Evolutionary conservation across 2,113 vertebrate genomes (phyloP), one percentile per base, ranked within the genome.

Genomic region (Ammospiza nelsoni): DNA sequence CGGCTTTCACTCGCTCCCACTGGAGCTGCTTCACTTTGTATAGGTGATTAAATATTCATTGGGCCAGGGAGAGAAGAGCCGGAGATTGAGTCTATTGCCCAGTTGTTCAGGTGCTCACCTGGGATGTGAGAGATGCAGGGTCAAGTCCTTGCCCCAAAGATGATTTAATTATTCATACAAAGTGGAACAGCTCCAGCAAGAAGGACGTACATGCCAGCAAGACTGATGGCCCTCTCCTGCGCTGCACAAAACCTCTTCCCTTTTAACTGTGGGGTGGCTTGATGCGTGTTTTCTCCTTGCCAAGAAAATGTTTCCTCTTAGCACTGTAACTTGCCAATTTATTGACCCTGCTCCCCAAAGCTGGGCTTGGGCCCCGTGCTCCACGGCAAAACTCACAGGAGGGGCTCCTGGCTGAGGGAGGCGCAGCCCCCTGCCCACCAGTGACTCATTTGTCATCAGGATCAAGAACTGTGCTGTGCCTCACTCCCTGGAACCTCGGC

Each of bases 81-180:
- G 63, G 91, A 94, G 94, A 96, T 93, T 96, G 95, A 97, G 71
- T 91, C 91, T 94, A 92, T 93, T 97, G 92, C 91, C 94, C 91
- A 85, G 81, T 95, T 94, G 92, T 73, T 95, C 1, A 0, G 67
- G 22, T 80, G 75, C 39, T 93, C 89, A 95, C 84, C 94, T 90
- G 89, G 89, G 89, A 94, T 54, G 31, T 0, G 15, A 81, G 65
- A 94, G 85, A 93, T 84, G 72, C 83, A 65, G 79, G 82, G 95
- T 96, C 93, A 92, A 87, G 74, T 90, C 71, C 55, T 91, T 69
- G 39, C 84, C 84, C 80, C 16, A 22, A 84, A 90, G 61, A 49
- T 78, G 27, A 74, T 57, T 97, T 81, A 95, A 94, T 95, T 94
- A 96, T 97, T 94, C 83, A 97, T 95, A 78, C 91, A 91, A 89